A percentile compares a stretch with the other conserved stretches of the same genome.
Conservation (phyloP, 2,797 vertebrate genomes). For the Sebastes nivosus region DNA sequence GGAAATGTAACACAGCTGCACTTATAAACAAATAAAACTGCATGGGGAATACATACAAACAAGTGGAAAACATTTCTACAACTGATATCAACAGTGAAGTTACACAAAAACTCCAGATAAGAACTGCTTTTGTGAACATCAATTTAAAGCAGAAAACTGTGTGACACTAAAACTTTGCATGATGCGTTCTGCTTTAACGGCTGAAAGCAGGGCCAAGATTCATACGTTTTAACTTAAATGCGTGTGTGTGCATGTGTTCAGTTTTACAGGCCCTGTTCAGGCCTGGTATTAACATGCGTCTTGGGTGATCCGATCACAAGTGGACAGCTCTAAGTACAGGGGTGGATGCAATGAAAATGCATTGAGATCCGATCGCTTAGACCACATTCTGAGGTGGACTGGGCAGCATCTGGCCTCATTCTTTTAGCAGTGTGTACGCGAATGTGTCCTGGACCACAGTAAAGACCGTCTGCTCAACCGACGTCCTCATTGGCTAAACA, state of each 20-base stretch:
- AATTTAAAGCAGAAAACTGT: background rate
- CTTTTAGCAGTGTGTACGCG: no score
- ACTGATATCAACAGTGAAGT: background rate
- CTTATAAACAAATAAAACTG: background rate
- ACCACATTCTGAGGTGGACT: no score
- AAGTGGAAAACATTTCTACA: background rate
- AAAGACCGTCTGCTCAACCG: no score
- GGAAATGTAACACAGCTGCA: conserved; percentile 38
- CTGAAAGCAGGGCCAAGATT: background rate
- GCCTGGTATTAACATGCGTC: no score
- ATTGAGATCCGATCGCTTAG: background rate
- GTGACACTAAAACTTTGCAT: background rate
- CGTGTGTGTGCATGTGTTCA: background rate
- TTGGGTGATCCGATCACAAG: no score
- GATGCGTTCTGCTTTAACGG: background rate
- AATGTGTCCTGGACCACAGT: no score
- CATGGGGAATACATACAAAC: background rate
- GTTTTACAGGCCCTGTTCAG: background rate
- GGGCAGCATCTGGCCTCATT: background rate
- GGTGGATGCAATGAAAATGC: background rate
- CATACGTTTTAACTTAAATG: background rate
- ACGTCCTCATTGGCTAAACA: no score
- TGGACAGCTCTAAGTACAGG: background rate
- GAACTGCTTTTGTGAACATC: background rate
- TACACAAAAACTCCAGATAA: background rate